A percentile compares a stretch with the other conserved stretches of the same genome.
Evolutionary conservation across 2,797 vertebrate genomes (phyloP).

Genomic region (Takifugu ocellatus): DNA sequence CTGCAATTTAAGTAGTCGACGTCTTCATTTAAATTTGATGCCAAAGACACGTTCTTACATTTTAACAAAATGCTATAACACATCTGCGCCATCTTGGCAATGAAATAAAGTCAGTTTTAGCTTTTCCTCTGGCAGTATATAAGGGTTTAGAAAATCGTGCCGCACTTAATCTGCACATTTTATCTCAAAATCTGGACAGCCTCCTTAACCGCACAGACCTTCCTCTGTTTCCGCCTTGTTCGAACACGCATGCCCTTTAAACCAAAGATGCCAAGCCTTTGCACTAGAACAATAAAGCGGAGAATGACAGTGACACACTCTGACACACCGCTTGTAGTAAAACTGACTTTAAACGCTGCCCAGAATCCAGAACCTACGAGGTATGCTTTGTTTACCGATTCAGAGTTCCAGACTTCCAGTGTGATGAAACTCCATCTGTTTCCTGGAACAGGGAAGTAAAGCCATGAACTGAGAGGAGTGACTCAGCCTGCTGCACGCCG

Average conservation of each 20-base stretch:
- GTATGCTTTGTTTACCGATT: conserved; percentile 65
- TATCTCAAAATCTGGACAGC: conserved; percentile 60
- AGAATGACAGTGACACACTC: conserved; percentile 32
- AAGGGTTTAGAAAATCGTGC: conserved; percentile 50
- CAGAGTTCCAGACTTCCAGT: conserved; percentile 58
- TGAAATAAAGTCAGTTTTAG: conserved; percentile 27
- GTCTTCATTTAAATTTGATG: conserved; percentile 28
- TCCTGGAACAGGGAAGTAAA: conserved; percentile 63
- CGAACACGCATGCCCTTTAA: conserved; percentile 38
- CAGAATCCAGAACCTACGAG: conserved; percentile 40
- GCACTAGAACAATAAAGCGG: conserved; percentile 29
- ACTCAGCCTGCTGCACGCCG: conserved; percentile 53
- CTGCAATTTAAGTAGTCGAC: conserved; percentile 44
- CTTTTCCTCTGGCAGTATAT: conserved; percentile 23
- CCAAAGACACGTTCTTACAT: not conserved
- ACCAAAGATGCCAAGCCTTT: conserved; percentile 34
- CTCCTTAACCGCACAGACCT: conserved; percentile 50
- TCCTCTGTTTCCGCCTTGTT: conserved; percentile 12
- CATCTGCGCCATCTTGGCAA: not conserved
- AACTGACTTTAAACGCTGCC: conserved; percentile 34
- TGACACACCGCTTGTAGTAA: conserved; percentile 50
- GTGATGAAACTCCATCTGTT: conserved; percentile 64
- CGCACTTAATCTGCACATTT: conserved; percentile 56
- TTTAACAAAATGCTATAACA: conserved; percentile 23
- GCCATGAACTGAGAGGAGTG: conserved; percentile 43